Evolutionary conservation across 2,888 invertebrate genomes (phyloP).

Genomic region (Noctua janthina): DNA sequence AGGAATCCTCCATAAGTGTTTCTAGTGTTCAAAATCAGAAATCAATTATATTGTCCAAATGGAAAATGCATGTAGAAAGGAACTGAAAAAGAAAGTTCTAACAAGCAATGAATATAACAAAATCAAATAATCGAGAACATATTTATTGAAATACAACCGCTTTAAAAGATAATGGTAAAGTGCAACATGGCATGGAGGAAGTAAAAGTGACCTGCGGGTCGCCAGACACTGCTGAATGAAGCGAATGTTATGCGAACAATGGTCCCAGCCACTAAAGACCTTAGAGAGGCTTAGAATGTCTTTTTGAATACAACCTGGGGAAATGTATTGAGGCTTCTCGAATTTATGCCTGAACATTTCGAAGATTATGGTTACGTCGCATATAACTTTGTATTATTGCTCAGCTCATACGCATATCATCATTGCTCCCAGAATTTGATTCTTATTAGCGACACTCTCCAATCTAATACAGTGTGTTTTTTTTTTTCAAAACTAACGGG

Average conservation of each 20-base stretch:
- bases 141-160: conserved; percentile 25
- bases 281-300: conserved; percentile 10
- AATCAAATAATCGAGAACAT: neutral
- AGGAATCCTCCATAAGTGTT: neutral
- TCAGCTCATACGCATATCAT: neutral
- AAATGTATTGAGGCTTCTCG: neutral
- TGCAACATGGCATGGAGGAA: conserved; percentile 44
- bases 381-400: neutral
- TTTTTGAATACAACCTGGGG: conserved; percentile 21
- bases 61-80: neutral
- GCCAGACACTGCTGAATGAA: conserved; percentile 27
- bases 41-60: neutral
- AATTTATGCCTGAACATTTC: neutral
- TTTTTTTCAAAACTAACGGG: neutral
- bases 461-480: no score
- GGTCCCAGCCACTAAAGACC: conserved; percentile 30
- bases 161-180: neutral
- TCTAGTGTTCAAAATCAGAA: conserved; percentile 4
- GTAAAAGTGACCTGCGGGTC: conserved; percentile 57
- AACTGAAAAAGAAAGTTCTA: conserved; percentile 17
- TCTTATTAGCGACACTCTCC: neutral
- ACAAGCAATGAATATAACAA: conserved; percentile 14
- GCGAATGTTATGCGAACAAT: conserved; percentile 48
- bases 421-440: neutral
- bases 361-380: neutral